Percentiles rank a stretch among this genome's conserved stretches.
Conservation (phyloP, 1,140 invertebrate species). For the Brachionus asplanchnoidis region DNA sequence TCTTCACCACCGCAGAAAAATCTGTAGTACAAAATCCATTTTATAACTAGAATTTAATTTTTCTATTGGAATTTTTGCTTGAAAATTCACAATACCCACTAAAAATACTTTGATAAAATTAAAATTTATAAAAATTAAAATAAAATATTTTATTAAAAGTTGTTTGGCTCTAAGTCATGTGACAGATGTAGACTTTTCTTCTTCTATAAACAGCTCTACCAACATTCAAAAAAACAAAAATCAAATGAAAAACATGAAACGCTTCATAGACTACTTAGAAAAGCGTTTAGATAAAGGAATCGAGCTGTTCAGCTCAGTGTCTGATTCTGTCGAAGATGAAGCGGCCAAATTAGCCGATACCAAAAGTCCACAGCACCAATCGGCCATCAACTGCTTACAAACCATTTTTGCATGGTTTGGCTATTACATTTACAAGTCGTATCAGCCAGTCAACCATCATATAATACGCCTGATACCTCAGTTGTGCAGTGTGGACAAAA, state of each 20-base stretch:
- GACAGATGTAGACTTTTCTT: not conserved
- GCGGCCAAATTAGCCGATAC: not conserved
- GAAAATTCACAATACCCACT: too few relatives aligned
- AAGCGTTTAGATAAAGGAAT: not conserved
- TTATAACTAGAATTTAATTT: too few relatives aligned
- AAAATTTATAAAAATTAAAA: not conserved
- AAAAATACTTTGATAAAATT: not conserved
- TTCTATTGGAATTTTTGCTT: too few relatives aligned
- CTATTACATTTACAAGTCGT: constrained; percentile 24
- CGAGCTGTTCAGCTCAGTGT: not conserved
- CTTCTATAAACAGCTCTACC: not conserved
- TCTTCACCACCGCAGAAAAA: too few relatives aligned
- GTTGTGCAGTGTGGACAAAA: constrained; percentile 32
- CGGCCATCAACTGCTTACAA: not conserved
- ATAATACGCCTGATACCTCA: constrained; percentile 22
- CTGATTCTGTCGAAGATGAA: not conserved
- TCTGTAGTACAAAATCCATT: too few relatives aligned
- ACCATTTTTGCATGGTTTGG: constrained; percentile 28
- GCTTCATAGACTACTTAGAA: not conserved
- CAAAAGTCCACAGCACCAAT: constrained; percentile 3
- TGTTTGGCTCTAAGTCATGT: not conserved
- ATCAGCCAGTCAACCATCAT: constrained; percentile 20
- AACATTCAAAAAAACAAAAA: not conserved
- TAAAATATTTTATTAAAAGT: not conserved
- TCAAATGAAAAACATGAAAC: constrained; percentile 36